phyloP scores from a whole-genome alignment of 2,113 vertebrate genomes.

The Brachyhypopomus gauderio region DNA sequence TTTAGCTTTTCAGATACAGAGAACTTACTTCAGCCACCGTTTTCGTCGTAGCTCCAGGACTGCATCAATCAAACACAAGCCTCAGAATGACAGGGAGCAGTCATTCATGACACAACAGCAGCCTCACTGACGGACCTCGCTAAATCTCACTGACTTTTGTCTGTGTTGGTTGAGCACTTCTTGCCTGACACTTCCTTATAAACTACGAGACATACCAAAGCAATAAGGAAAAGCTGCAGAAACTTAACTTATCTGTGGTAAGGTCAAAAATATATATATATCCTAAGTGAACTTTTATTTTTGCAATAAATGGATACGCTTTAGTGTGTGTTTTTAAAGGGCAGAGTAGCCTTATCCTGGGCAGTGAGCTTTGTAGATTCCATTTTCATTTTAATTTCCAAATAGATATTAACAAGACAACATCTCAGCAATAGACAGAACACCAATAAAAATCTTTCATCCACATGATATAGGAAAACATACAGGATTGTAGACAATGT shows the following conservation, averaged over 20 bases:
- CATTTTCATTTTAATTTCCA: no score
- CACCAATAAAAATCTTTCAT: not conserved
- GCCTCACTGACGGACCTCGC: not conserved
- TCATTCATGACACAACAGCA: not conserved
- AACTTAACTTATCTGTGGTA: no score
- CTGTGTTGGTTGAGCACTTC: not conserved
- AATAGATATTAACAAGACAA: no score
- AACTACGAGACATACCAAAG: not conserved
- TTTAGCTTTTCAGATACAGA: slow-evolving; percentile 3
- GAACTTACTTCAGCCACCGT: not conserved
- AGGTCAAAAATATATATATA: no score
- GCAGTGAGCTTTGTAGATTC: no score
- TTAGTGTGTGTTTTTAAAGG: no score
- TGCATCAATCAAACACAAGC: not conserved
- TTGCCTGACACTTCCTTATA: not conserved
- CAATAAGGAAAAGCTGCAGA: no score
- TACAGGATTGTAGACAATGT: not conserved
- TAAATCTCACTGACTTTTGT: not conserved
- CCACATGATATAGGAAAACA: not conserved
- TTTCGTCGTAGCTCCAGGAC: not conserved
- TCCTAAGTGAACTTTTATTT: no score
- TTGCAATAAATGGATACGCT: no score
- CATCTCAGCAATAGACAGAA: no score
- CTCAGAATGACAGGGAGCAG: not conserved
- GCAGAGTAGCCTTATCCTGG: no score